These are phyloP conservation scores for Decapterus maruadsi DNA, from an alignment of 2,797 vertebrate genomes.

Conservation along the genomic window DNA sequence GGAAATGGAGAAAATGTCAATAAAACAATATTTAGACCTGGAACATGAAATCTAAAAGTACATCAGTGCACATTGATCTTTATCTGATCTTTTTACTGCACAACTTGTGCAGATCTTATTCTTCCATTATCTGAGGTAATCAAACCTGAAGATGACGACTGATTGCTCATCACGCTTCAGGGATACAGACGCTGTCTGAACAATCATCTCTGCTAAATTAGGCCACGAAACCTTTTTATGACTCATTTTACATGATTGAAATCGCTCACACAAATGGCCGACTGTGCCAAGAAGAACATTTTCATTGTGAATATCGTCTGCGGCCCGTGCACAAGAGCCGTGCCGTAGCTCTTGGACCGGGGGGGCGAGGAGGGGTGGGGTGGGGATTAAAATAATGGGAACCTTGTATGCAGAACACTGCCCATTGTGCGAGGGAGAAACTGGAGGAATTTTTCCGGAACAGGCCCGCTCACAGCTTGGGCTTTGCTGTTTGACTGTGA, in stretches of 20 bases:
- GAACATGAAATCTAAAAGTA: conserved; percentile 2
- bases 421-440: conserved; percentile 75
- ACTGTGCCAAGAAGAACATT: conserved; percentile 73
- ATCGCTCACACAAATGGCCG: conserved; percentile 54
- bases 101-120: not conserved
- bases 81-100: not conserved
- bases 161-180: conserved; percentile 56
- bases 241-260: conserved; percentile 61
- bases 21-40: not conserved
- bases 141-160: conserved; percentile 26
- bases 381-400: conserved; percentile 60
- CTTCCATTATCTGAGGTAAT: conserved; percentile 39
- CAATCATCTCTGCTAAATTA: conserved; percentile 60
- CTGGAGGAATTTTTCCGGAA: conserved; percentile 78
- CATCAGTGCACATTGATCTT: conserved; percentile 11
- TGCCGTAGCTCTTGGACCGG: conserved; percentile 19
- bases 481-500: conserved; percentile 79
- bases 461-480: conserved; percentile 85
- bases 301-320: conserved; percentile 69
- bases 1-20: not conserved
- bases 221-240: conserved; percentile 59
- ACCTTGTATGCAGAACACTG: conserved; percentile 76
- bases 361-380: not conserved
- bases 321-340: conserved; percentile 46
- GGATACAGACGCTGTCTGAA: conserved; percentile 51